These are phyloP conservation scores for Cryptus viduatorius DNA, from an alignment of 2,888 invertebrate genomes.

Conservation along the genomic window DNA sequence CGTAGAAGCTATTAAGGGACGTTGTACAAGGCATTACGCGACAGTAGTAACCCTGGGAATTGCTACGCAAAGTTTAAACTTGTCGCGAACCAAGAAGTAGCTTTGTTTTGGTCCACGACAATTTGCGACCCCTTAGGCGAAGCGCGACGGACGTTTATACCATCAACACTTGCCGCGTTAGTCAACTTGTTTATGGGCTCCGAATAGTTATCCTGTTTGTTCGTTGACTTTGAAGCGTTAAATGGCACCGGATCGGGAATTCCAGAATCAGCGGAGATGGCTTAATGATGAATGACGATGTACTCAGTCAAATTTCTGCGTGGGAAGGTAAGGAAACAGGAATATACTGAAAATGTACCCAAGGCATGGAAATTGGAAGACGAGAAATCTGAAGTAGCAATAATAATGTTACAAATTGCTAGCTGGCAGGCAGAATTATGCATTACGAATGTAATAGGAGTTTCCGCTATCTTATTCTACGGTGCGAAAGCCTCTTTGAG, in stretches of 20 bases:
- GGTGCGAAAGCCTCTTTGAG: not conserved
- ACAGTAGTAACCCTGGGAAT: not conserved
- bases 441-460: not conserved
- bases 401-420: not conserved
- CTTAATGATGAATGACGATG: not conserved
- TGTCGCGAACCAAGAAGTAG: not conserved
- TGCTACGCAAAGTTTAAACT: not conserved
- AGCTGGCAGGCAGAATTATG: not conserved
- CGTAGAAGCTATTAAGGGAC: not conserved
- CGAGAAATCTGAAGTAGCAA: not conserved
- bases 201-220: not conserved
- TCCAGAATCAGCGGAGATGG: not conserved
- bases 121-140: not conserved
- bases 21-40: not conserved
- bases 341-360: not conserved
- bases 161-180: not conserved
- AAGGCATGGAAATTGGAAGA: not conserved
- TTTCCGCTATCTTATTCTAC: not conserved
- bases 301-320: not conserved
- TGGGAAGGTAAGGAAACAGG: not conserved
- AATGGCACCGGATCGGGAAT: not conserved
- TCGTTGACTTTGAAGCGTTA: not conserved
- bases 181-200: not conserved
- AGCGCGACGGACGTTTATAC: not conserved
- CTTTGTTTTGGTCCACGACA: slow-evolving; percentile 4